These are phyloP conservation scores for Eumerus sabulonum DNA, from an alignment of 2,888 invertebrate species.

Conservation along the genomic window DNA sequence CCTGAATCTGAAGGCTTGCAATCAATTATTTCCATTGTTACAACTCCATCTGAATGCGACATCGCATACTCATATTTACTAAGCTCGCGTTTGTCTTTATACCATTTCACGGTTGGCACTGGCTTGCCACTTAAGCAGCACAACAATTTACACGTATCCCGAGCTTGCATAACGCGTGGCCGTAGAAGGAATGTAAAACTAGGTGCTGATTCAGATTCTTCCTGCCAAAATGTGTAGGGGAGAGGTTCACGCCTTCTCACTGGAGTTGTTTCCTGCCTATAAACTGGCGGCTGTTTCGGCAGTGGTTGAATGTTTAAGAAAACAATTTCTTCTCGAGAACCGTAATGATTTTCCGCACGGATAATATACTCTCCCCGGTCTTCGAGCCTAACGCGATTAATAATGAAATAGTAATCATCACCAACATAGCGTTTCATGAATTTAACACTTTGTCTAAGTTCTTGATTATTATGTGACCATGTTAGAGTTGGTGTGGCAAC, in stretches of 20 bases:
- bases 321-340: conserved; percentile 96
- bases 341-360: conserved; percentile 97
- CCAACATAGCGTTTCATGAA: conserved; percentile 99
- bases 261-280: conserved; percentile 84
- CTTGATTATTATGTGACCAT: conserved; percentile 96
- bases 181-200: conserved; percentile 98
- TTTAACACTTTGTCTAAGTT: conserved; percentile 97
- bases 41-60: conserved; percentile 95
- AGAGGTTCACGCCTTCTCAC: conserved; percentile 89
- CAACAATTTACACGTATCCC: conserved; percentile 97
- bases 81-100: conserved; percentile 94
- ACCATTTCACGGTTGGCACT: conserved; percentile 94
- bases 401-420: conserved; percentile 98
- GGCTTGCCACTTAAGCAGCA: conserved; percentile 98
- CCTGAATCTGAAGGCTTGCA: conserved; percentile 97
- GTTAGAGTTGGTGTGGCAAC: conserved; percentile 96
- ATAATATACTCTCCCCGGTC: conserved; percentile 99
- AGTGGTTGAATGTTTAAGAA: conserved; percentile 96
- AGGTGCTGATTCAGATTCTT: conserved; percentile 95
- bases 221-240: conserved; percentile 94
- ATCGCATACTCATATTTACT: conserved; percentile 94
- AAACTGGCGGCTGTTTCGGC: conserved; percentile 77
- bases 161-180: conserved; percentile 98
- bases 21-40: conserved; percentile 97
- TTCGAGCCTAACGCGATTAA: conserved; percentile 96